Evolutionary conservation across 1,140 invertebrate species (phyloP), one percentile per base, ranked within the genome.

Genomic region (Himalopsyche phryganea): DNA sequence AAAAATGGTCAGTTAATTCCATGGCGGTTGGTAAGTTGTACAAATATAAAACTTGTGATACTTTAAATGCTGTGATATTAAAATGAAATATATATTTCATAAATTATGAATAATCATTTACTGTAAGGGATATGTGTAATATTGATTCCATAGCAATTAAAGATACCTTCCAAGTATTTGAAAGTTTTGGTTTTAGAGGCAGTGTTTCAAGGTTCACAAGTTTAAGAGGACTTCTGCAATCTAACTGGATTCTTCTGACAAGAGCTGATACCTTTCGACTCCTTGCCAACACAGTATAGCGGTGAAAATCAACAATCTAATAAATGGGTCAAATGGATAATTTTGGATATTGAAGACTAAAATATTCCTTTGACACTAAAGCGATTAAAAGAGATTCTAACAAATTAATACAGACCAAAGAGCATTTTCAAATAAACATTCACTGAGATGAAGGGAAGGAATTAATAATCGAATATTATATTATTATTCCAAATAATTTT

Each of bases 1-100:
- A 40, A n/a, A 40, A 7, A 6, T 6, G n/a, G n/a, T 28, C 23
- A 28, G 9, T 28, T 28, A 5, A 9, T 28, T 28, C 23, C 23
- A 9, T 5, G 23, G 23, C 3, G 38, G 35, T 40, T 41, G 53
- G 53, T 56, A 56, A 56, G 53, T 56, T 46, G 28, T 36, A 56
- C 41, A 45, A 49, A 48, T 14, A 40, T 40, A 32, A 45, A n/a
- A 28, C 23, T 9, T 28, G 23, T 28, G 23, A 28, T 28, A 28
- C 9, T 9, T 28, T 28, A 28, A n/a, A 6, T 40, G 5, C 38
- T 40, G 11, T 40, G 15, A 40, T 28, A 28, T 28, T 28, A 40
- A 3, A 40, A 40, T 40, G 38, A 40, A n/a, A 5, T 28, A 13
- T 40, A 11, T 40, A 40, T 40, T 40, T 40, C 38, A 40, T 40